Evolutionary conservation across 35 echinoderm and acorn worm genomes (phyloP), one percentile per base, ranked within the genome.

Genomic region (Acanthaster planci): DNA sequence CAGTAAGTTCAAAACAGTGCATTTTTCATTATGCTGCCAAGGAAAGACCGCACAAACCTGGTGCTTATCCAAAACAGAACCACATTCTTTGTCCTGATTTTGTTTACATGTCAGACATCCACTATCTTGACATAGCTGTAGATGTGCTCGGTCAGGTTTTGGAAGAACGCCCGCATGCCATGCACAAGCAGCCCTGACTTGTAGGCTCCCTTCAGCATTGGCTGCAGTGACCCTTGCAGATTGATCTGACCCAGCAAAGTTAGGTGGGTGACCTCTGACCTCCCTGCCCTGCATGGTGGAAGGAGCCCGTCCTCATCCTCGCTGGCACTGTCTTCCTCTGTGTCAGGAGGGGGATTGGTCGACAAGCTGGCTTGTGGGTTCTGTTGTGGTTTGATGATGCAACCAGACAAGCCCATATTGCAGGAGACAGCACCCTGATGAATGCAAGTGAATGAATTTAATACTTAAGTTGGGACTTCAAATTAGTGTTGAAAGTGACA

Each of bases 51-150:
- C n/a, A n/a, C n/a, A n/a, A n/a, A n/a, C n/a, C n/a, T n/a, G n/a
- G n/a, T n/a, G n/a, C n/a, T n/a, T n/a, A n/a, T n/a, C n/a, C n/a
- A n/a, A n/a, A n/a, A n/a, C n/a, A n/a, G n/a, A n/a, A n/a, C n/a
- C n/a, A n/a, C n/a, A n/a, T n/a, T n/a, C n/a, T n/a, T n/a, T n/a
- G n/a, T n/a, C n/a, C n/a, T n/a, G n/a, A n/a, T n/a, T n/a, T n/a
- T n/a, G n/a, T n/a, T n/a, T n/a, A n/a, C n/a, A n/a, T n/a, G 42
- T 47, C 42, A 81, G 51, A 83, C 38, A 38, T 83, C 81, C 19
- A 83, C 81, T 31, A 83, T 83, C 56, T 83, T 83, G 30, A 83
- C 81, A 56, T 83, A 83, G 38, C 38, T 83, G 38, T 83, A 36
- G 32, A 83, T 83, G 23, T 83, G 81, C 21, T 83, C 81, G 16